phyloP scores from a whole-genome alignment of 2,113 vertebrate genomes.

The Lontra canadensis region DNA sequence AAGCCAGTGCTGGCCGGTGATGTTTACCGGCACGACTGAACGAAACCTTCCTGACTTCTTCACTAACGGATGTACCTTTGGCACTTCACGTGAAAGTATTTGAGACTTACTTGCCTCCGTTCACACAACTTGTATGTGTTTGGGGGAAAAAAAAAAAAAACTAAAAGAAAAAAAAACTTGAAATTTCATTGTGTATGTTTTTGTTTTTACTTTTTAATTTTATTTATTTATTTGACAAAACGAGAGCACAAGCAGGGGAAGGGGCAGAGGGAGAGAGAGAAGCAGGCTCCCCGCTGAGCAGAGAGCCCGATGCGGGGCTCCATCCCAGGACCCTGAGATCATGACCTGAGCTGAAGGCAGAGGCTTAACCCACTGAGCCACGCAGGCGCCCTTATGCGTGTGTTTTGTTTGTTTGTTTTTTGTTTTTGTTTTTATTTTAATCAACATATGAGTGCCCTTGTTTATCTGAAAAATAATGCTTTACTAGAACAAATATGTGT shows the following conservation, averaged over 20 bases:
- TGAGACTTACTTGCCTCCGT: not conserved
- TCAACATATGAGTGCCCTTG: not conserved
- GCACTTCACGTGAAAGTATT: not conserved
- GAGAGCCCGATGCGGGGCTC: accelerated
- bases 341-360: not conserved
- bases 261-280: not conserved
- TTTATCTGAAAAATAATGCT: not conserved
- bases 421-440: not conserved
- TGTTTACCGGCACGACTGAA: not conserved
- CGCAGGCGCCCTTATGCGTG: not conserved
- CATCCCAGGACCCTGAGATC: too few species aligned
- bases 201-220: not conserved
- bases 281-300: not conserved
- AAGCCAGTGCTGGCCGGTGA: accelerated
- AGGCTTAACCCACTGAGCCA: not conserved
- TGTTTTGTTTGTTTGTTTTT: too few species aligned
- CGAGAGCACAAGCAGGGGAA: not conserved
- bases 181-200: not conserved
- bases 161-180: not conserved
- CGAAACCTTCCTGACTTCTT: not conserved
- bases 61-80: not conserved
- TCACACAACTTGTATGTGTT: not conserved
- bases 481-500: not conserved
- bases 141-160: not conserved
- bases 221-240: not conserved